phyloP scores from a whole-genome alignment of 2,797 vertebrate genomes.

The Squalus acanthias region DNA sequence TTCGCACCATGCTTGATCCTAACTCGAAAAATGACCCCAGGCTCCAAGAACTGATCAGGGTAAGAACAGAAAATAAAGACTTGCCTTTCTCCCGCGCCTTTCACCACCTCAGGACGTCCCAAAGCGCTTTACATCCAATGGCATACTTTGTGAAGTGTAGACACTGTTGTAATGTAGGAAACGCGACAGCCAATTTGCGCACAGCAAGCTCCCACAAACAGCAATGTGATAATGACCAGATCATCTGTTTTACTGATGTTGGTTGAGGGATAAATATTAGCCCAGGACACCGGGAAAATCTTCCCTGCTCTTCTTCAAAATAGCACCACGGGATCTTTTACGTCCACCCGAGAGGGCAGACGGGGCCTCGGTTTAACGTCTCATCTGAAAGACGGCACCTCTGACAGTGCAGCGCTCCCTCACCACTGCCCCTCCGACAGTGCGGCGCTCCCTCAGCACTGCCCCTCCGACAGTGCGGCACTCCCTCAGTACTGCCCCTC shows the following conservation, averaged over 20 bases:
- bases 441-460: no score
- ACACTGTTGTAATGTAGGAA: background rate
- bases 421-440: no score
- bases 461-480: no score
- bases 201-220: background rate
- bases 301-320: no score
- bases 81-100: background rate
- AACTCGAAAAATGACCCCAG: conserved; percentile 88
- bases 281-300: background rate
- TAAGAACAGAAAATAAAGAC: conserved; percentile 48
- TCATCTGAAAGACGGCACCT: no score
- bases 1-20: conserved; percentile 93
- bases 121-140: no score
- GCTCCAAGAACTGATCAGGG: conserved; percentile 91
- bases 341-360: no score
- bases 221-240: background rate
- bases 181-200: background rate
- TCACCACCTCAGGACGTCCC: background rate
- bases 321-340: no score
- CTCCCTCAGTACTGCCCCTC: no score
- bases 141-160: background rate
- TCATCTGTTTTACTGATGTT: background rate
- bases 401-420: no score
- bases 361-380: no score
- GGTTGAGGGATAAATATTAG: background rate